These are phyloP conservation scores for Fulmarus glacialis DNA, from an alignment of 2,113 vertebrate species.

Conservation along the genomic window DNA sequence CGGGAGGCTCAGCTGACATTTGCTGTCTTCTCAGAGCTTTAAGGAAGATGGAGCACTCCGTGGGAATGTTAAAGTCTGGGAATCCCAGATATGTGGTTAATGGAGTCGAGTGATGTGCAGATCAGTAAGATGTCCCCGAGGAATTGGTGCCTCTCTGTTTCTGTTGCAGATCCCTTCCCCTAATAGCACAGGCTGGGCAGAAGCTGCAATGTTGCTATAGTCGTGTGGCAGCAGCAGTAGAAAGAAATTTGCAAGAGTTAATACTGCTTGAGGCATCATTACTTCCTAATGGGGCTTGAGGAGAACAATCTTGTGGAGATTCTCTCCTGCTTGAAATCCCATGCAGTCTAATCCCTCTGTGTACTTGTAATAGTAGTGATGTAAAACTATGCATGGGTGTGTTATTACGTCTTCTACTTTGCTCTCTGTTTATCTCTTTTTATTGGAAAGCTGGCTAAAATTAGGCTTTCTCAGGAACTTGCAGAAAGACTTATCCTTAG, in stretches of 20 bases:
- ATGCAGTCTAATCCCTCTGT: neutral
- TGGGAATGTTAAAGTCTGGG: neutral
- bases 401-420: neutral
- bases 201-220: neutral
- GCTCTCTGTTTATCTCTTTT: neutral
- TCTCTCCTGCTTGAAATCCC: neutral
- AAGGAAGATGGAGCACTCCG: neutral
- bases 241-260: neutral
- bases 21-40: neutral
- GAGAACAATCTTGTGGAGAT: neutral
- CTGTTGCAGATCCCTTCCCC: neutral
- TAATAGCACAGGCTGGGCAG: neutral
- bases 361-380: neutral
- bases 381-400: neutral
- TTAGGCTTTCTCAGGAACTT: neutral
- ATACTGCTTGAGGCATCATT: neutral
- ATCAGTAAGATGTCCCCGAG: neutral
- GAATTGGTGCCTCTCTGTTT: neutral
- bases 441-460: neutral
- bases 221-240: neutral
- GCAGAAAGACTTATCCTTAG: neutral
- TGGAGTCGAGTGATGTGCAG: neutral
- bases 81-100: neutral
- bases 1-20: neutral
- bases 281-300: neutral